Evolutionary conservation across 2,113 vertebrate genomes (phyloP).

Genomic region (Bufo gargarizans): DNA sequence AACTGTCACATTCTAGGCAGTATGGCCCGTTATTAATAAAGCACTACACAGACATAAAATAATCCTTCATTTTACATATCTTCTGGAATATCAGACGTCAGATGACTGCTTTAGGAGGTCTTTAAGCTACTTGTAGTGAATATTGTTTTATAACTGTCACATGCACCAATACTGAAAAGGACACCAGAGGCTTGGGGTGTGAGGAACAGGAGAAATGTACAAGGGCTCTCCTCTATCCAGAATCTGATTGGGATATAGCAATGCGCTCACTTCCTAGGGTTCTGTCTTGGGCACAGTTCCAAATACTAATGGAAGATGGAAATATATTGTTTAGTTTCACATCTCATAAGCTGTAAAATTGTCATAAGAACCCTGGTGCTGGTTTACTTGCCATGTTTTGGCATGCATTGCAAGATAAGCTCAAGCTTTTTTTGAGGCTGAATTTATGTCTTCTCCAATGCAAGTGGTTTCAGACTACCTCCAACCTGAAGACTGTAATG

Average conservation of each 20-base stretch:
- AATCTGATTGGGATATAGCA: not conserved
- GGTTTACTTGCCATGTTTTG: not conserved
- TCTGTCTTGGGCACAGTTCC: not conserved
- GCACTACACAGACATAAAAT: not conserved
- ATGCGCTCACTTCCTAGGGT: not conserved
- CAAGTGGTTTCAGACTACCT: no score
- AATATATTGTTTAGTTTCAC: not conserved
- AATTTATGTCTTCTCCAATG: no score
- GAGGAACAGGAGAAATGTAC: not conserved
- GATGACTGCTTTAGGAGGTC: not conserved
- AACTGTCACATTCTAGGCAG: conserved; percentile 40
- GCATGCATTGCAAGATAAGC: no score
- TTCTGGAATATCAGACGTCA: not conserved
- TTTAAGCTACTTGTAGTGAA: not conserved
- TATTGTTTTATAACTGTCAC: not conserved
- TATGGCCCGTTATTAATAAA: not conserved
- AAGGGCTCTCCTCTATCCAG: not conserved
- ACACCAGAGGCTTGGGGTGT: not conserved
- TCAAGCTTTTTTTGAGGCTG: no score
- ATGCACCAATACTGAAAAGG: not conserved
- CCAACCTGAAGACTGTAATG: no score
- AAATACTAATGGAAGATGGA: not conserved
- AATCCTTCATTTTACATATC: not conserved
- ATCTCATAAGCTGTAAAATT: not conserved
- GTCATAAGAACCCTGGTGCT: not conserved